Base-by-base conservation (phyloP, 2,113 vertebrate species). In the Hypomesus transpacificus region DNA sequence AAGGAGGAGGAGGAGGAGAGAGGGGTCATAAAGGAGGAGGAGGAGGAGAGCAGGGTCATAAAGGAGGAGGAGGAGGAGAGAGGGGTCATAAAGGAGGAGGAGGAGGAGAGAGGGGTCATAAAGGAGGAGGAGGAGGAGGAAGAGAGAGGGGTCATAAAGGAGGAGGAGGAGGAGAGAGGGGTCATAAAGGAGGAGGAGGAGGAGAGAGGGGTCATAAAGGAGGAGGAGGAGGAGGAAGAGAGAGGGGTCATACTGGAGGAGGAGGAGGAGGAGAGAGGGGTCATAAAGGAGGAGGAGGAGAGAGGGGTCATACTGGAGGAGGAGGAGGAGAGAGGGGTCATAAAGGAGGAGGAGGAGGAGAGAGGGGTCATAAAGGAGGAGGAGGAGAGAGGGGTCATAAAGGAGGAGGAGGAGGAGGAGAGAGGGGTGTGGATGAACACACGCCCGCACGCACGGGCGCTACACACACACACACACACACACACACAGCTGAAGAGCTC, bases 401-500 rank as follows among this genome's bases (percentile, higher is more conserved):
- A 56, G 74, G 51, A 73, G 61, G 57, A 26, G n/a, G n/a, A n/a
- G n/a, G n/a, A n/a, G 68, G 69, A 14, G 31, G 21, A 34, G 31
- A 75, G 26, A 6, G 26, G 14, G 73, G 75, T 0, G 1, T 71
- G 67, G 26, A 64, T 59, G 34, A 39, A 73, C 31, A 69, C 22
- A 66, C 28, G 14, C 26, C 62, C 50, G 53, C 34, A 70, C 52
- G 21, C 16, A 28, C 9, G 24, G 26, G 3, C 31, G 31, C 31
- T n/a, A 34, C 52, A 53, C 66, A 34, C 22, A 73, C 26, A 67
- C 69, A 81, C 22, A 73, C 26, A 67, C 69, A 34, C 52, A 53
- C 66, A 34, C 22, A 73, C 26, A 67, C 69, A 81, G 57, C 69
- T 63, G 75, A 66, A 71, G 60, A 65, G 50, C 73, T 73, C 68